Base-by-base conservation (phyloP, 2,888 invertebrate species). In the Trichogramma evanescens region DNA sequence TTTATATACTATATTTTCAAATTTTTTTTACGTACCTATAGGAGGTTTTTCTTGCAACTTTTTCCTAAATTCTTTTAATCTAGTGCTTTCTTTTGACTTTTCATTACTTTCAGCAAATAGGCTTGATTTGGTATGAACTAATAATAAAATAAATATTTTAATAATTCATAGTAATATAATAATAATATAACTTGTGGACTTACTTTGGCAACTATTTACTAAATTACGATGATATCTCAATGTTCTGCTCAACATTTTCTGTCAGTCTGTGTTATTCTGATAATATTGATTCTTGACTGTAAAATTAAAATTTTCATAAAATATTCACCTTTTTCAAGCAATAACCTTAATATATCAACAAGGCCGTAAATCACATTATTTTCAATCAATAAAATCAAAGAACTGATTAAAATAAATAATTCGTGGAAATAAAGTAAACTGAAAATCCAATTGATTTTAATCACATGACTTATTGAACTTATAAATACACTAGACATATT, bases 31-130 rank as follows among this genome's bases (percentile, higher is more conserved):
- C 84, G 85, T 71, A 78, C 82, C 82, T 62, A 81, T 74, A 3
- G 83, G 82, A 38, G 81, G 79, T 61, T 76, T 79, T 71, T 86
- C 86, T 65, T 90, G 84, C 62, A 91, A 75, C 74, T 91, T 91
- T 73, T 89, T 86, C 68, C 85, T 82, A 72, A 91, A 89, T 71
- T 89, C 89, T 63, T 84, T 78, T 71, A 90, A 74, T 64, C 84
- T 79, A 40, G 82, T 79, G 64, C 83, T 84, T 26, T 80, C 71
- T n/a, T 80, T 83, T 9, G 79, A 70, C 9, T 80, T 75, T 44
- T 75, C 69, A 45, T 66, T 62, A 41, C 66, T 63, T 41, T 69
- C 66, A n/a, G 68, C 66, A 41, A 69, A 66, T 40, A 69, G 64
- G 45, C 64, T 65, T 48, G 66, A 60, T 49, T 42, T 59, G 48